These are phyloP conservation scores for Drosophila mettleri DNA, from an alignment of 2,888 invertebrate species.

Conservation along the genomic window DNA sequence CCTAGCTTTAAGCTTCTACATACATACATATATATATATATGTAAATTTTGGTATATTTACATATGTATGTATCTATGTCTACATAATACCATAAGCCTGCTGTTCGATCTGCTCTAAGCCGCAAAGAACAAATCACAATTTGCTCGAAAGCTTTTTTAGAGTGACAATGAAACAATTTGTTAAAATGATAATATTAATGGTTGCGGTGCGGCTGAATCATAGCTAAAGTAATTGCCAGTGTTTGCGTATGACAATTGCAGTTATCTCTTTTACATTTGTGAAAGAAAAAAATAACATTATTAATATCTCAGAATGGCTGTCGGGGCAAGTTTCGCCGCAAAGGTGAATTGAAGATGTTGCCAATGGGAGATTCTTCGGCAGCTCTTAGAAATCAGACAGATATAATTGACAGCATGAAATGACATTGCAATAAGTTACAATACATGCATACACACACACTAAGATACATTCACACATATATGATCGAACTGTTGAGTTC, in stretches of 20 bases:
- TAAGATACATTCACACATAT: neutral
- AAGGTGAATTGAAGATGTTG: slow-evolving; percentile 37
- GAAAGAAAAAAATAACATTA: slow-evolving; percentile 8
- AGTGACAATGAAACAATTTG: slow-evolving; percentile 17
- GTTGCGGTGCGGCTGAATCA: slow-evolving; percentile 30
- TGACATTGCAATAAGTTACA: slow-evolving; percentile 37
- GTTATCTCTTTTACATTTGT: slow-evolving; percentile 15
- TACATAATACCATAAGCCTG: too few relatives aligned
- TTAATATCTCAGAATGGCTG: slow-evolving; percentile 22
- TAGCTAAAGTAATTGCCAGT: neutral
- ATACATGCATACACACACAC: neutral
- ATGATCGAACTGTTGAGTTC: slow-evolving; percentile 38
- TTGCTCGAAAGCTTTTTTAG: neutral
- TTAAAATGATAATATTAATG: slow-evolving; percentile 33
- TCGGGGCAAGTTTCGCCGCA: slow-evolving; percentile 21
- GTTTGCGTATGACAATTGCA: slow-evolving; percentile 15
- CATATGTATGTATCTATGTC: neutral
- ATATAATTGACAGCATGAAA: slow-evolving; percentile 7
- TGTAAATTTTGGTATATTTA: neutral
- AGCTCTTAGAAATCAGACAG: slow-evolving; percentile 4
- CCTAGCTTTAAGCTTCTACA: slow-evolving; percentile 1
- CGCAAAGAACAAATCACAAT: slow-evolving; percentile 1
- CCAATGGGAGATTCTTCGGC: slow-evolving; percentile 1
- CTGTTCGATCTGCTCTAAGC: slow-evolving; percentile 7
- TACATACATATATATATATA: neutral